Conservation (phyloP, 2,113 vertebrate genomes). For the Poeciliopsis prolifica region DNA sequence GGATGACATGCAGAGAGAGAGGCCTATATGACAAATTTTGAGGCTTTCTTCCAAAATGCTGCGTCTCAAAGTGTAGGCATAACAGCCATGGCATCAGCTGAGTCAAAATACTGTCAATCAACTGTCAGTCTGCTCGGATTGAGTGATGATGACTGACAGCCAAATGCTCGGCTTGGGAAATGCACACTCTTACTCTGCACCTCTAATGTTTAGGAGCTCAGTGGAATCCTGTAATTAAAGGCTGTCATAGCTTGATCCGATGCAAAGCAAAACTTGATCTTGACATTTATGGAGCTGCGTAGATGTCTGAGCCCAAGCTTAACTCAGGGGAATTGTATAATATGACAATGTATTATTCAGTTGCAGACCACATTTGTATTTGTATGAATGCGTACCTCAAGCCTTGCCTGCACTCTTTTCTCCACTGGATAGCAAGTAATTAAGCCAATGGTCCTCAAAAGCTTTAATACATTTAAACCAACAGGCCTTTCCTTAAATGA, state of each 20-base stretch:
- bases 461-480: not conserved
- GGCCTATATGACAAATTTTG: slow-evolving; percentile 22
- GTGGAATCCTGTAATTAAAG: slow-evolving; percentile 35
- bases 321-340: not conserved
- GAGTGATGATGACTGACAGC: slow-evolving; percentile 52
- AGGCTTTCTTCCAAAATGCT: slow-evolving; percentile 35
- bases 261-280: slow-evolving; percentile 25
- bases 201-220: slow-evolving; percentile 7
- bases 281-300: slow-evolving; percentile 13
- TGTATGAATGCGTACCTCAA: not conserved
- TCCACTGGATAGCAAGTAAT: slow-evolving; percentile 20
- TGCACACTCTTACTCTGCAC: slow-evolving; percentile 1
- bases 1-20: slow-evolving; percentile 1
- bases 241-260: slow-evolving; percentile 22
- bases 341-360: not conserved
- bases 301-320: not conserved
- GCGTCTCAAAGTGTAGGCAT: slow-evolving; percentile 26
- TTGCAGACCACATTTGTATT: not conserved
- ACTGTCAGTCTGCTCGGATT: slow-evolving; percentile 32
- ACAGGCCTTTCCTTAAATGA: not conserved
- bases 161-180: slow-evolving; percentile 51
- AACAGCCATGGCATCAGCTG: slow-evolving; percentile 27
- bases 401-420: not conserved
- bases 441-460: slow-evolving; percentile 14
- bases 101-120: slow-evolving; percentile 65